phyloP scores from a whole-genome alignment of 2,113 vertebrate species.

The Corythornis vintsioides region DNA sequence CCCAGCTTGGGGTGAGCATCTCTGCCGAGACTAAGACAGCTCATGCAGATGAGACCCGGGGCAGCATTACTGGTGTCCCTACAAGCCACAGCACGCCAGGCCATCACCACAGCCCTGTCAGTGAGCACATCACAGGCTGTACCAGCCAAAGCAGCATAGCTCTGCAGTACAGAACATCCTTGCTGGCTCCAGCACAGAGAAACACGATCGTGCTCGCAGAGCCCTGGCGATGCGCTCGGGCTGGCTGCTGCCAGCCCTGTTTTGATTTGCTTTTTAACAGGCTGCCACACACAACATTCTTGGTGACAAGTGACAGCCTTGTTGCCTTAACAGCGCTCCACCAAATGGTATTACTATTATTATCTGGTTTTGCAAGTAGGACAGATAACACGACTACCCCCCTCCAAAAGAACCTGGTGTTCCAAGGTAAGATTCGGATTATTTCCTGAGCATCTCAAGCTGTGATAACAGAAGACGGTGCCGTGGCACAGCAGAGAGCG shows the following conservation, averaged over 20 bases:
- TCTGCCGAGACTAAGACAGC: not conserved
- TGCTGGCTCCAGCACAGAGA: fast-evolving
- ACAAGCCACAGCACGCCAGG: not conserved
- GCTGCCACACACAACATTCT: not conserved
- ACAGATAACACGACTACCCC: not conserved
- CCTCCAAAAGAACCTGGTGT: not conserved
- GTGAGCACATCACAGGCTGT: not conserved
- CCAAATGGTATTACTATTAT: conserved; percentile 2
- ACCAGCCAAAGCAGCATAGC: not conserved
- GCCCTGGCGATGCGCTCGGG: fast-evolving
- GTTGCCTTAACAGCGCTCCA: not conserved
- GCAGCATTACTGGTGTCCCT: not conserved
- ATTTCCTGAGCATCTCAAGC: not conserved
- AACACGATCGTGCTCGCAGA: not conserved
- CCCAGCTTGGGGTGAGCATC: not conserved
- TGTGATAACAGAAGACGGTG: not conserved
- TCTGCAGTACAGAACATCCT: not conserved
- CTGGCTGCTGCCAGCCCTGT: not conserved
- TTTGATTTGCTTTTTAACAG: not conserved
- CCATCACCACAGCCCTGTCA: fast-evolving
- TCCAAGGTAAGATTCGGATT: not conserved
- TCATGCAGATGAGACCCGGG: not conserved
- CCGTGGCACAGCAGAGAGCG: not conserved
- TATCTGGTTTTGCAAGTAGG: not conserved
- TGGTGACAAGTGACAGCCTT: conserved; percentile 15